These are phyloP conservation scores for Microcebus lehilahytsara DNA, from an alignment of 2,113 vertebrate species.

Conservation along the genomic window DNA sequence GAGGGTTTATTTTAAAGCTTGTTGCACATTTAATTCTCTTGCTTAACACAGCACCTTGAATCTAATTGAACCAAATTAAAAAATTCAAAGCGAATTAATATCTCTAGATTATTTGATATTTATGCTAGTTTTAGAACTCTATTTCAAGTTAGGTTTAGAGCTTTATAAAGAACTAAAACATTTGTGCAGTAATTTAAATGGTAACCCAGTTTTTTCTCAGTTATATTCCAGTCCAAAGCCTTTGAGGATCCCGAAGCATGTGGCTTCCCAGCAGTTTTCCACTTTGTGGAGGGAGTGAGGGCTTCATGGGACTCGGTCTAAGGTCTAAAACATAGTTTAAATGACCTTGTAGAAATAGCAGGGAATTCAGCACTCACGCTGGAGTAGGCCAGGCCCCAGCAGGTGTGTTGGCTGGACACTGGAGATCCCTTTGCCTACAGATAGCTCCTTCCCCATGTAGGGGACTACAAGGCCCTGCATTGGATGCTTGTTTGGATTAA, in stretches of 20 bases:
- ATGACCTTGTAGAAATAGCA: constrained; percentile 60
- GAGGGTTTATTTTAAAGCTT: constrained; percentile 30
- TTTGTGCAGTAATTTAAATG: neutral
- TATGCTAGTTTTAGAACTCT: constrained; percentile 26
- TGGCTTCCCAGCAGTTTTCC: neutral
- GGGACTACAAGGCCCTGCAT: neutral
- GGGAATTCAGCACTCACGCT: neutral
- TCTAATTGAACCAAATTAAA: neutral
- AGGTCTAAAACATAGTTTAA: neutral
- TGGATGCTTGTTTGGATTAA: neutral
- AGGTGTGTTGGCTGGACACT: neutral
- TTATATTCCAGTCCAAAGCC: neutral
- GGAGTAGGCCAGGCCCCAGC: neutral
- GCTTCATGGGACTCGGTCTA: neutral
- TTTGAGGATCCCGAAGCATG: neutral
- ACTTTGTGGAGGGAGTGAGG: neutral
- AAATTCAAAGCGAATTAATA: neutral
- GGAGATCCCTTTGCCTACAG: neutral
- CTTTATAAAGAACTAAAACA: neutral
- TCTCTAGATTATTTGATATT: neutral
- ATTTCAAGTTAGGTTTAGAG: constrained; percentile 47
- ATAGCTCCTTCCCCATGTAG: neutral
- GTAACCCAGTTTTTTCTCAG: neutral
- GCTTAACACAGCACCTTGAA: neutral
- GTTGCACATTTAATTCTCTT: neutral